These are phyloP conservation scores for Caenorhabditis elegans DNA, from an alignment of 1,140 invertebrate species.

Conservation along the genomic window WBcel235 BX284604.4:10606501-10607000, in stretches of 20 bases:
- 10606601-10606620: not conserved
- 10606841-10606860: not conserved
- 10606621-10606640: not conserved
- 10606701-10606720: not conserved
- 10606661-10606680: constrained; percentile 11
- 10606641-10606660: constrained; percentile 1
- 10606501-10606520: constrained; percentile 8
- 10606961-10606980: no score
- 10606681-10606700: not conserved
- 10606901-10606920: not conserved
- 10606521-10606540: not conserved
- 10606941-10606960: no score
- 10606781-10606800: constrained; percentile 2
- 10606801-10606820: constrained; percentile 3
- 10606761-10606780: not conserved
- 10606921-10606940: no score
- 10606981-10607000: no score
- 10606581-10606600: not conserved
- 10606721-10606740: no score
- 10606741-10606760: not conserved
- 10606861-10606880: constrained; percentile 9
- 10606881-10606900: not conserved
- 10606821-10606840: not conserved
- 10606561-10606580: not conserved
- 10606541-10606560: constrained; percentile 1